Percentiles rank a stretch among this genome's conserved stretches.
Evolutionary conservation across 2,888 invertebrate genomes (phyloP).

Genomic region (Andrena chrysosceles): DNA sequence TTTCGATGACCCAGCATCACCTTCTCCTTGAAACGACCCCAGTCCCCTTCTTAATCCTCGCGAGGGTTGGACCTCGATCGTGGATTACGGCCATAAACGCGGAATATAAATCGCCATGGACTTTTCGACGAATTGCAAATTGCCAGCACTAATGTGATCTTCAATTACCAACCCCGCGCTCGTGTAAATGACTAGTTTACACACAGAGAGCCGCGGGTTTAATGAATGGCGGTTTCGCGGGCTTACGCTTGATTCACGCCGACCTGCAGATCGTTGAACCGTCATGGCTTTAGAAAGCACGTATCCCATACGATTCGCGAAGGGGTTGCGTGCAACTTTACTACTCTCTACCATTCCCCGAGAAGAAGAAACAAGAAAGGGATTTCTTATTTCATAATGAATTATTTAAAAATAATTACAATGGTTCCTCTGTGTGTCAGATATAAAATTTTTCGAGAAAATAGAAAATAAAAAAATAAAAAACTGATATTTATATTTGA

Average conservation of each 20-base stretch:
- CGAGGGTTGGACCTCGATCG: slow-evolving; percentile 24
- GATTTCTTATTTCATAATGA: neutral
- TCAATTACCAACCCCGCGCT: slow-evolving; percentile 62
- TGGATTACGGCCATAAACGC: slow-evolving; percentile 49
- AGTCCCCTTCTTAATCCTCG: neutral
- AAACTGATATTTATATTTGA: too few relatives aligned
- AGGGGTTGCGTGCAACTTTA: slow-evolving; percentile 2
- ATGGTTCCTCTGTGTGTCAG: too few relatives aligned
- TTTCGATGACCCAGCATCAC: neutral
- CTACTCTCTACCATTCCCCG: neutral
- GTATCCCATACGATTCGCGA: neutral
- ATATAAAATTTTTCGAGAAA: too few relatives aligned
- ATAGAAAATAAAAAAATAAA: too few relatives aligned
- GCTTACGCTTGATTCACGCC: slow-evolving; percentile 57
- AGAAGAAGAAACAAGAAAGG: neutral
- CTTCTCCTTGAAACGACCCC: neutral
- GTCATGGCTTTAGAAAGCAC: neutral
- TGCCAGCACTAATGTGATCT: slow-evolving; percentile 64
- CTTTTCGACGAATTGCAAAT: slow-evolving; percentile 68
- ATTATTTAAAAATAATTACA: neutral
- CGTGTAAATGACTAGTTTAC: slow-evolving; percentile 67
- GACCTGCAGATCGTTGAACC: slow-evolving; percentile 34
- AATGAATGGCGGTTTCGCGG: slow-evolving; percentile 71
- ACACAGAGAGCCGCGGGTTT: slow-evolving; percentile 46
- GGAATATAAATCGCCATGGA: slow-evolving; percentile 58